Evolutionary conservation across 1,140 invertebrate species (phyloP).

Genomic region (Mercenaria mercenaria): DNA sequence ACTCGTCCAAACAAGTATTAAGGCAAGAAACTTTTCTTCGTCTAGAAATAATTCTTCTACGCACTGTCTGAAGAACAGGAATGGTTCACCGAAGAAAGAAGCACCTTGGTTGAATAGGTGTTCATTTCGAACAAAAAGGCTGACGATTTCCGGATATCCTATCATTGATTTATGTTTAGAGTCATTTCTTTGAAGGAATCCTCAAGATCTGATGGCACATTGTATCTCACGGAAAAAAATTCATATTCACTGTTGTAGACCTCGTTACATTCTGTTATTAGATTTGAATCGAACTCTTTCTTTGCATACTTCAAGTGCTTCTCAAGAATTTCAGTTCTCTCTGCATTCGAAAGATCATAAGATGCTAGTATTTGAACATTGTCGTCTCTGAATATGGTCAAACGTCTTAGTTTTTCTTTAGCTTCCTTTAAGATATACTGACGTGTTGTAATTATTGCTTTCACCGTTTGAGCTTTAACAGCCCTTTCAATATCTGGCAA

Average conservation of each 20-base stretch:
- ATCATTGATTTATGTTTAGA: not conserved
- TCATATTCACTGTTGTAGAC: not conserved
- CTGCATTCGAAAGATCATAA: not conserved
- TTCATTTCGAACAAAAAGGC: constrained; percentile 10
- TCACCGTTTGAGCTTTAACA: not conserved
- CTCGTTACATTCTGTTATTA: not conserved
- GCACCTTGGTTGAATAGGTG: not conserved
- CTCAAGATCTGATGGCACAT: too few species aligned
- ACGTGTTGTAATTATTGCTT: not conserved
- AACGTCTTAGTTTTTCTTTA: not conserved
- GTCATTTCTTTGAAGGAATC: too few species aligned
- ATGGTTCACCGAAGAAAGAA: not conserved
- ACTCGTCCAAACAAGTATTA: constrained; percentile 2
- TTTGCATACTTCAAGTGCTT: not conserved
- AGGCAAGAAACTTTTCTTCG: not conserved
- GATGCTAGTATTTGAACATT: not conserved
- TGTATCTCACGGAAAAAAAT: too few species aligned
- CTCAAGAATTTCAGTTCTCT: constrained; percentile 6
- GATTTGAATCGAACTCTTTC: not conserved
- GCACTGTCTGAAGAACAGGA: not conserved
- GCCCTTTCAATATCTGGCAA: not conserved
- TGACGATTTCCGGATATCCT: constrained; percentile 14
- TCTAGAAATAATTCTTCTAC: not conserved
- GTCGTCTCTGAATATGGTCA: not conserved
- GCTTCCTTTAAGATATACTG: constrained; percentile 18